Conservation (phyloP, 1,140 invertebrate genomes). For the Pollicipes pollicipes region DNA sequence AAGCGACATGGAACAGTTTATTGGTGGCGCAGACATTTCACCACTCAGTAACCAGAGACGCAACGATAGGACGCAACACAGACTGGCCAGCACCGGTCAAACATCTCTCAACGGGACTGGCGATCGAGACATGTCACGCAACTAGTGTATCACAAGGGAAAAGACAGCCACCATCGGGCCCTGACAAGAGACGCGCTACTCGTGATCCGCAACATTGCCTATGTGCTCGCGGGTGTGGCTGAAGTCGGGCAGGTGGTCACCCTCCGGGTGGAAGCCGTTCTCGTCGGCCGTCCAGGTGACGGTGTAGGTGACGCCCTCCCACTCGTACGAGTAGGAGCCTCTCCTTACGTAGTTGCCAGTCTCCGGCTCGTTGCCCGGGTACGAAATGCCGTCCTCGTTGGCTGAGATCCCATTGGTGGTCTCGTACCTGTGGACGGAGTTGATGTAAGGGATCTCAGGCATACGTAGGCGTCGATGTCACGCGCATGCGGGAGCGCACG, state of each 20-base stretch:
- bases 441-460: not conserved
- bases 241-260: constrained; percentile 16
- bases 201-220: not conserved
- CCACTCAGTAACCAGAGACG: no score
- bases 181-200: no score
- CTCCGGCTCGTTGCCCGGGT: constrained; percentile 4
- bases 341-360: constrained; percentile 13
- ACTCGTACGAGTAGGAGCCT: constrained; percentile 14
- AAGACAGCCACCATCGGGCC: no score
- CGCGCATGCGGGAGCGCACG: no score
- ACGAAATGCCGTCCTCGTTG: not conserved
- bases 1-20: no score
- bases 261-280: constrained; percentile 17
- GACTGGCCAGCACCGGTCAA: no score
- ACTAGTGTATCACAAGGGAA: no score
- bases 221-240: constrained; percentile 2
- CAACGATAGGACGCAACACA: no score
- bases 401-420: not conserved
- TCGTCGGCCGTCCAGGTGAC: constrained; percentile 19
- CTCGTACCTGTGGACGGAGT: not conserved
- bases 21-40: no score
- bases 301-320: constrained; percentile 17
- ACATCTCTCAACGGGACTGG: no score
- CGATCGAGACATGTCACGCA: no score
- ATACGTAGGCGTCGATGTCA: no score